These are phyloP conservation scores for Drosophila anceps DNA, from an alignment of 2,888 invertebrate species.

Conservation along the genomic window DNA sequence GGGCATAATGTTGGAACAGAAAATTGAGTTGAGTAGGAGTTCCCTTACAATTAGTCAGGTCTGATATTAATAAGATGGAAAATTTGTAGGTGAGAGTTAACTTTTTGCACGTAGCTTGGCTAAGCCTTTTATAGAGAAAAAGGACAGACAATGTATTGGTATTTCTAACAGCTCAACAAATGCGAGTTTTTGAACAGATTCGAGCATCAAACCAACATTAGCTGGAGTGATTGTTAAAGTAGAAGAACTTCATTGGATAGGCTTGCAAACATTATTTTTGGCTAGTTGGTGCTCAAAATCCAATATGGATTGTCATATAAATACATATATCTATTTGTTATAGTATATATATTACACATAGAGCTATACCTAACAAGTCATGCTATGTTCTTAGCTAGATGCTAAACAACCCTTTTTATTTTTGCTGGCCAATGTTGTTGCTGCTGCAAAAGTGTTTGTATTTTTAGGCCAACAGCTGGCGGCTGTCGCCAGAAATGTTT, in stretches of 20 bases:
- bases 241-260: background rate
- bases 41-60: no score
- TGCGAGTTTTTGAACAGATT: background rate
- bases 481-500: conserved; percentile 32
- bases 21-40: no score
- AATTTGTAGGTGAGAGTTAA: no score
- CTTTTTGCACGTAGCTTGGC: background rate
- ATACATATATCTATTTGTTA: no score
- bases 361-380: background rate
- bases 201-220: no score
- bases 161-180: background rate
- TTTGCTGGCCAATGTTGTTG: background rate
- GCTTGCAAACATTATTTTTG: background rate
- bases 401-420: conserved; percentile 1
- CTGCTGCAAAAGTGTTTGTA: background rate
- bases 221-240: background rate
- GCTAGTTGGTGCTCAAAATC: no score
- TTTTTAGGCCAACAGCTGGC: conserved; percentile 43
- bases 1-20: background rate
- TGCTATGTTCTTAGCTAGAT: no score
- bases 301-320: no score
- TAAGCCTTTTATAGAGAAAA: background rate
- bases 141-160: no score
- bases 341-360: background rate
- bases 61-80: no score